phyloP scores from a whole-genome alignment of 2,888 invertebrate genomes.

The Buathra laborator region DNA sequence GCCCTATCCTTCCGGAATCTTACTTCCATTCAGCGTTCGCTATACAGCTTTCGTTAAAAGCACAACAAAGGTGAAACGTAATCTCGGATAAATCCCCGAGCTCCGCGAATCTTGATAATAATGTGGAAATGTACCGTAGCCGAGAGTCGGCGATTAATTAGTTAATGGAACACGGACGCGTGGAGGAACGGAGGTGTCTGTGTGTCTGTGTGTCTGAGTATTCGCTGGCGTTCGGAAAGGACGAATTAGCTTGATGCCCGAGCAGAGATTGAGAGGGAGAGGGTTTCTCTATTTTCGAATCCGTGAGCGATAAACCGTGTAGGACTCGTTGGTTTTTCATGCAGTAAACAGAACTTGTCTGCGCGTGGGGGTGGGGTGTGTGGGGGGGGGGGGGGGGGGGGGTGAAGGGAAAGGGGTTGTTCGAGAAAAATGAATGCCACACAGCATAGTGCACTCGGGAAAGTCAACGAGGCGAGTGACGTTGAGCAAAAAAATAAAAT shows the following conservation, averaged over 20 bases:
- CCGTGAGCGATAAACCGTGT: conserved; percentile 4
- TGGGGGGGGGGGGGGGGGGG: background rate
- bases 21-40: background rate
- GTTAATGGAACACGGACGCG: conserved; percentile 60
- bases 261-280: conserved; percentile 45
- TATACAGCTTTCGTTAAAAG: background rate
- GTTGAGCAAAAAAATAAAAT: background rate
- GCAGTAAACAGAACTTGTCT: conserved; percentile 15
- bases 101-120: conserved; percentile 44
- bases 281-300: background rate
- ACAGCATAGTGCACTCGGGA: conserved; percentile 27
- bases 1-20: background rate
- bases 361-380: background rate
- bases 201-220: background rate
- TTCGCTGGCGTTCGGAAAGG: conserved; percentile 15
- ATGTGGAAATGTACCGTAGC: conserved; percentile 42
- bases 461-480: conserved; percentile 56
- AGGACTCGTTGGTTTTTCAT: background rate
- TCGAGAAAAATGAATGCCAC: background rate
- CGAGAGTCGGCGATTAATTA: conserved; percentile 58
- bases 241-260: conserved; percentile 40
- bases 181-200: conserved; percentile 1
- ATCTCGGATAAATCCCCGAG: conserved; percentile 17
- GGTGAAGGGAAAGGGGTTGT: background rate
- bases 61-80: conserved; percentile 16